Evolutionary conservation across 2,113 vertebrate species (phyloP).

Genomic region (Gracilinanus agilis): DNA sequence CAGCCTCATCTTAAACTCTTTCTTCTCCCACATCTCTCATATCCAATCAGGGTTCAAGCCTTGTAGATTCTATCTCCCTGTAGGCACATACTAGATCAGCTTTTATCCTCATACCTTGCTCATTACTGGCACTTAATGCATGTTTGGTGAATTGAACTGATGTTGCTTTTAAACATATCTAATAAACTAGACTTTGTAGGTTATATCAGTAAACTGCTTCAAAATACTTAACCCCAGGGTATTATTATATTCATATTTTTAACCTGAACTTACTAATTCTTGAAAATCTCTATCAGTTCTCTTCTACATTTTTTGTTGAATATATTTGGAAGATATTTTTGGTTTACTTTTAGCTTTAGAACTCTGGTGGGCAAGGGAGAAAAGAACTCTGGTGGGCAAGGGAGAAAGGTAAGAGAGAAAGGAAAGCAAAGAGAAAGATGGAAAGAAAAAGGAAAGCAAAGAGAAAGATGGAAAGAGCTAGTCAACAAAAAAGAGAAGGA

Average conservation of each 20-base stretch:
- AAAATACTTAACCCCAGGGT: slow-evolving; percentile 14
- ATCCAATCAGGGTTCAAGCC: background rate
- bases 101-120: background rate
- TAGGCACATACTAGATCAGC: background rate
- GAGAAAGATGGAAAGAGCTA: background rate
- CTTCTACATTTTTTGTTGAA: slow-evolving; percentile 15
- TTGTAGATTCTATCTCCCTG: background rate
- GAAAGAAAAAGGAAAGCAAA: slow-evolving; percentile 15
- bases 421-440: slow-evolving; percentile 22
- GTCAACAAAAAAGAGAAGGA: slow-evolving; percentile 2
- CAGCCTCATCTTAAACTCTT: background rate
- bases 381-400: too few species aligned
- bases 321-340: too few species aligned
- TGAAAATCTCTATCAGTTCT: slow-evolving; percentile 15
- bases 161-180: background rate
- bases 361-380: slow-evolving; percentile 17
- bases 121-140: background rate
- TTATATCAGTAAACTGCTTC: background rate
- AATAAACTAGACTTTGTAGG: background rate
- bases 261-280: slow-evolving; percentile 1
- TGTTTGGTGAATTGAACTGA: background rate
- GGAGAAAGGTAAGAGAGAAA: slow-evolving; percentile 33
- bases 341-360: background rate
- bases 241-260: slow-evolving; percentile 19
- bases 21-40: background rate